These are phyloP conservation scores for Omphaloscelis lunosa DNA, from an alignment of 2,888 invertebrate species.

Conservation along the genomic window DNA sequence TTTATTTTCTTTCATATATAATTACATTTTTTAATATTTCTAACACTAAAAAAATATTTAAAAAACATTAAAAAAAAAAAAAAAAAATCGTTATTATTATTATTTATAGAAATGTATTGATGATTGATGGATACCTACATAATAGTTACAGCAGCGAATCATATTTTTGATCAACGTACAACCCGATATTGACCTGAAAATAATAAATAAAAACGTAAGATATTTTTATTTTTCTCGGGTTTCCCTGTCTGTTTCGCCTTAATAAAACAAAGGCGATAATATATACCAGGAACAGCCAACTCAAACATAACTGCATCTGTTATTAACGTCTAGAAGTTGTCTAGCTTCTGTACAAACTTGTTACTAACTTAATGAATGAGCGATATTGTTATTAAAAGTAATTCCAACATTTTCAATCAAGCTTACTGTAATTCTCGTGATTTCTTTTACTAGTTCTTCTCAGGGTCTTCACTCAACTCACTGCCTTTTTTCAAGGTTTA, in stretches of 20 bases:
- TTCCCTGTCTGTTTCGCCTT: not conserved
- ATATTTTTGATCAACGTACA: not conserved
- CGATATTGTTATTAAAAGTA: conserved; percentile 44
- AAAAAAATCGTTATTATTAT: too few relatives aligned
- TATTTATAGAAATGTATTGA: not conserved
- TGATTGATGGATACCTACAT: not conserved
- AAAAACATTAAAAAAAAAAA: too few relatives aligned
- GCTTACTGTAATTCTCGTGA: conserved; percentile 30
- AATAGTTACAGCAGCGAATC: not conserved
- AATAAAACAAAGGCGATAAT: conserved; percentile 1
- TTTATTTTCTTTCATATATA: too few relatives aligned
- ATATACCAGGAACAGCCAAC: conserved; percentile 8
- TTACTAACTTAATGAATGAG: conserved; percentile 35
- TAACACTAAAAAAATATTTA: too few relatives aligned
- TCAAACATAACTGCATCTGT: conserved; percentile 25
- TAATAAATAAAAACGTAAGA: not conserved
- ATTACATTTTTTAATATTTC: too few relatives aligned
- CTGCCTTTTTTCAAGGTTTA: conserved; percentile 1
- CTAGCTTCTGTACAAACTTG: conserved; percentile 40
- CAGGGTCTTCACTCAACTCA: not conserved
- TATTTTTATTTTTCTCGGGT: too few relatives aligned
- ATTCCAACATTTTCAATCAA: conserved; percentile 49
- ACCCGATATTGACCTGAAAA: too few relatives aligned
- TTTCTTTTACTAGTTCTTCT: conserved; percentile 15
- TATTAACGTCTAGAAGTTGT: conserved; percentile 23